Percentiles rank a stretch among this genome's conserved stretches.
Evolutionary conservation across 2,113 vertebrate species (phyloP).

Genomic region (Micronycteris hirsuta): DNA sequence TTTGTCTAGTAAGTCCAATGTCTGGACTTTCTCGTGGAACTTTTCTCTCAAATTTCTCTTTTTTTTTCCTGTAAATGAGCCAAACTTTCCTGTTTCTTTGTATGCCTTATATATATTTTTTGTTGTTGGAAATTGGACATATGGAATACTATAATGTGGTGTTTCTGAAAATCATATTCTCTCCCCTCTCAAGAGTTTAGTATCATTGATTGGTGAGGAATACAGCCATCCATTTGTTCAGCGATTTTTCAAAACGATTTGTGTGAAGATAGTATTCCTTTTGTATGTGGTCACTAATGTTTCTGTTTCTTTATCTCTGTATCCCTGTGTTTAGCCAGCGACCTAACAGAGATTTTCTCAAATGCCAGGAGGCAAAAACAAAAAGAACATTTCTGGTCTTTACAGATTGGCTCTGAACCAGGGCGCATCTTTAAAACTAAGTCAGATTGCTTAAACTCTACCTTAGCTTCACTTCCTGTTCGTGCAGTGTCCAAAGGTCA

Average conservation of each 20-base stretch:
- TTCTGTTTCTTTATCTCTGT: neutral
- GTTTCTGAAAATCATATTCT: neutral
- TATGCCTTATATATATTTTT: neutral
- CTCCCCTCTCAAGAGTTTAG: neutral
- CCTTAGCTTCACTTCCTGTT: neutral
- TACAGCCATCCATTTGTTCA: neutral
- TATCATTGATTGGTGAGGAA: neutral
- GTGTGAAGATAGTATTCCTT: neutral
- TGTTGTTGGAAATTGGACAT: neutral
- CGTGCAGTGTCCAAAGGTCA: neutral
- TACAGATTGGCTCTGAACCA: neutral
- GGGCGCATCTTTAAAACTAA: neutral
- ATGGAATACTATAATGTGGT: neutral
- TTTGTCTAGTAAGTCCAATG: neutral
- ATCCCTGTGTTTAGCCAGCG: neutral
- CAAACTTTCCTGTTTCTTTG: neutral
- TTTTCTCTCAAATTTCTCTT: neutral
- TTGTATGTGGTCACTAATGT: neutral
- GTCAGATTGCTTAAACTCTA: neutral
- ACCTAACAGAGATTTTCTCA: neutral
- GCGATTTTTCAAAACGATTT: neutral
- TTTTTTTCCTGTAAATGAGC: neutral
- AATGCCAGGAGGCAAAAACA: neutral
- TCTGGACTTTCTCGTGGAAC: neutral
- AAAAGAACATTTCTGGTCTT: neutral